Evolutionary conservation across 2,888 invertebrate species (phyloP).

Genomic region (Callimorpha dominula): DNA sequence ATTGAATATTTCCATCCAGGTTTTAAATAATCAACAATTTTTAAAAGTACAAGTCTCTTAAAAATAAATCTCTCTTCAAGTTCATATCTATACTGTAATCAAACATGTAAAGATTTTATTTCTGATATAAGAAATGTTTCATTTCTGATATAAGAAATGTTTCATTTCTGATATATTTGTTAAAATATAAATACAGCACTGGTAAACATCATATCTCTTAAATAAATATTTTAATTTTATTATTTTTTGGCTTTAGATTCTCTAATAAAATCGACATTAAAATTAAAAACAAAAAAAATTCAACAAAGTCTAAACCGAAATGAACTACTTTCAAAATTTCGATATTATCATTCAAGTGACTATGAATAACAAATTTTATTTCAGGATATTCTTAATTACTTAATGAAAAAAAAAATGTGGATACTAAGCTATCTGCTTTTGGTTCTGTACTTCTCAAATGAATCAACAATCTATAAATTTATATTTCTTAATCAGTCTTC

Average conservation of each 20-base stretch:
- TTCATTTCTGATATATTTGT: neutral
- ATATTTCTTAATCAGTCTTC: neutral
- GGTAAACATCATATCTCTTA: neutral
- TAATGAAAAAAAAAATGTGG: too few relatives aligned
- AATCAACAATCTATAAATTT: neutral
- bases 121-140: neutral
- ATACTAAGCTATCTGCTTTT: too few relatives aligned
- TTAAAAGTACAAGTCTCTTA: neutral
- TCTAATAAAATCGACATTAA: too few relatives aligned
- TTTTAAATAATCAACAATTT: neutral
- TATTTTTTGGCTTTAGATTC: neutral
- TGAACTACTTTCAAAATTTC: too few relatives aligned
- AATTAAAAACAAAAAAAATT: too few relatives aligned
- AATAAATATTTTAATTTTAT: neutral
- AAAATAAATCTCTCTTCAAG: neutral
- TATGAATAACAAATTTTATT: too few relatives aligned
- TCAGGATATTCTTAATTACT: too few relatives aligned
- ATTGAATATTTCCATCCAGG: neutral
- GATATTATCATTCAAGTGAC: too few relatives aligned
- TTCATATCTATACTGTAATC: neutral
- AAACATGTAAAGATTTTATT: neutral
- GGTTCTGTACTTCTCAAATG: neutral
- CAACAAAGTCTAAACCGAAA: too few relatives aligned
- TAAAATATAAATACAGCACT: neutral
- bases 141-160: too few relatives aligned